Percentiles rank a stretch among this genome's conserved stretches.
phyloP scores from a whole-genome alignment of 2,113 vertebrate genomes.

The Bubo blakistoni region DNA sequence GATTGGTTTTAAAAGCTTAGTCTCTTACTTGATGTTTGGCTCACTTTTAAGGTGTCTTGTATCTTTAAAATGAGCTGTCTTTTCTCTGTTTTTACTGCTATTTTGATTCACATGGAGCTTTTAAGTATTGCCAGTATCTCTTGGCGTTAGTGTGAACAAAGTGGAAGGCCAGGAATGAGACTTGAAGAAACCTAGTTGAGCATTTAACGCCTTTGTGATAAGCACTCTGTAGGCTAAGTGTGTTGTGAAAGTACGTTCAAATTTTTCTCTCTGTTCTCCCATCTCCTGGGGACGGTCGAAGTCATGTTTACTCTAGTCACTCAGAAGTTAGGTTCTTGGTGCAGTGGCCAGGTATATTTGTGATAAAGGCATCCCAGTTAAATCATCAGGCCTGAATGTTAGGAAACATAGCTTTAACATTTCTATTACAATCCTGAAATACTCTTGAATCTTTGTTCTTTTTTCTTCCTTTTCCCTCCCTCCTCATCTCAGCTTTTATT shows the following conservation, averaged over 20 bases:
- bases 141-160: background rate
- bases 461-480: background rate
- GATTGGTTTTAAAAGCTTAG: background rate
- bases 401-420: background rate
- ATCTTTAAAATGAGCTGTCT: background rate
- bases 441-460: background rate
- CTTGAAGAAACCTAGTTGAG: background rate
- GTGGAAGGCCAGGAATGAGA: background rate
- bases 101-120: background rate
- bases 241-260: background rate
- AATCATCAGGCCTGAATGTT: background rate
- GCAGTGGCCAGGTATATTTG: background rate
- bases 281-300: background rate
- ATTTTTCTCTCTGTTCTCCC: background rate
- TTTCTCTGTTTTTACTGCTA: background rate
- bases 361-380: background rate
- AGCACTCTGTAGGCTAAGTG: background rate
- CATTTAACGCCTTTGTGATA: background rate
- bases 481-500: conserved; percentile 86
- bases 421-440: background rate
- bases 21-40: background rate
- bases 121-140: background rate
- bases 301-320: background rate
- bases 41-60: background rate
- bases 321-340: background rate